These are phyloP conservation scores for Mongoloraphidia duomilia DNA, from an alignment of 2,888 invertebrate genomes.

Conservation along the genomic window DNA sequence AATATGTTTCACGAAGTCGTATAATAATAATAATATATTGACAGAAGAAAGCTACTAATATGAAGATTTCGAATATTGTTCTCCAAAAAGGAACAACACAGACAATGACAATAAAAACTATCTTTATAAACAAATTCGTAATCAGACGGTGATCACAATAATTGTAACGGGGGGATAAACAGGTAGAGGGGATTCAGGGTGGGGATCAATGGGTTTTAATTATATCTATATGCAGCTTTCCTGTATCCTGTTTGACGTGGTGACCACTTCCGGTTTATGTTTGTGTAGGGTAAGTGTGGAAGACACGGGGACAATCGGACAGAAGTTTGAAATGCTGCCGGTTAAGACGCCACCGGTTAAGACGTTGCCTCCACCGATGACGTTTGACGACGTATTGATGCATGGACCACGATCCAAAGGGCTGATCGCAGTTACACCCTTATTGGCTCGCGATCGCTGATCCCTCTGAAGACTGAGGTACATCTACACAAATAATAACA, in stretches of 20 bases:
- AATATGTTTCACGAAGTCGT: too few species aligned
- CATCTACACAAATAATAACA: slow-evolving; percentile 45
- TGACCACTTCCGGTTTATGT: slow-evolving; percentile 71
- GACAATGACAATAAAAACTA: too few species aligned
- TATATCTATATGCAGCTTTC: slow-evolving; percentile 74
- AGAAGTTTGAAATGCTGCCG: slow-evolving; percentile 24
- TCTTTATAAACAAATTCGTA: too few species aligned
- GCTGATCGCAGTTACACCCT: slow-evolving; percentile 45
- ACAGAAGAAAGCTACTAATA: too few species aligned
- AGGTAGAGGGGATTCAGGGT: too few species aligned
- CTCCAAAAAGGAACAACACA: too few species aligned
- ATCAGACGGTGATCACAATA: too few species aligned
- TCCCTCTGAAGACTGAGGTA: slow-evolving; percentile 52
- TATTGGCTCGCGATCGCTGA: slow-evolving; percentile 34
- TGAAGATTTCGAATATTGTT: too few species aligned
- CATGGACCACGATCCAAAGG: slow-evolving; percentile 29
- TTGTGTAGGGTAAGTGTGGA: slow-evolving; percentile 68
- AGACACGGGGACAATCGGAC: slow-evolving; percentile 37
- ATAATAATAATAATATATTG: too few species aligned
- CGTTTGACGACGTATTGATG: slow-evolving; percentile 20
- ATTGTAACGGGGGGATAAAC: too few species aligned
- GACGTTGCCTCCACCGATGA: neutral
- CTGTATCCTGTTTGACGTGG: slow-evolving; percentile 76
- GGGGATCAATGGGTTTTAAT: neutral
- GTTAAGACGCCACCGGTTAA: slow-evolving; percentile 16